Evolutionary conservation across 2,888 invertebrate genomes (phyloP), one percentile per base, ranked within the genome.

Genomic region (Cephalotes varians): DNA sequence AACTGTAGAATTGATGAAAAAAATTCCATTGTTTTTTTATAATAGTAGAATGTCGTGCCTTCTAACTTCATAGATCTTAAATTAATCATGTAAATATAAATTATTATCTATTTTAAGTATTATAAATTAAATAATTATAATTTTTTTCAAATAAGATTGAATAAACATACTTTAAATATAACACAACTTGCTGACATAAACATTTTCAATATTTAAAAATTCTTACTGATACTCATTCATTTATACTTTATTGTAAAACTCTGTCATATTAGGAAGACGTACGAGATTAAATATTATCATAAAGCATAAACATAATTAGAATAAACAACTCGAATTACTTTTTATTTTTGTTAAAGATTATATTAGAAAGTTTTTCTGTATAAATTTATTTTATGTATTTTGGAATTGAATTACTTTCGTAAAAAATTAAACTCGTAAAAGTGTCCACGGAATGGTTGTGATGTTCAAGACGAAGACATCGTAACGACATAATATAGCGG

Each of bases 381-480:
- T 10, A 18, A 18, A 56, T 28, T 56, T 44, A 12, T 54, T 25
- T 18, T 37, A 9, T 15, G 15, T 21, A 18, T 21, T 25, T n/a
- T n/a, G 6, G 15, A 56, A 71, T 21, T n/a, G 18, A 49, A 25
- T 56, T 60, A 31, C 6, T 31, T 44, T 25, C 3, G 12, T 47
- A 62, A 40, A 25, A 60, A 49, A 60, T 9, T 49, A n/a, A 47
- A 31, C n/a, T 44, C 64, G 6, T 25, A 64, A 31, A 74, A 25
- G 3, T n/a, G 25, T n/a, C 25, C 15, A 12, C 10, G 31, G 47
- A 67, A 67, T 21, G 21, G 3, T 49, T 44, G 64, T 18, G 44
- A 65, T 37, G n/a, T 37, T 31, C 37, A 31, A 64, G 47, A 49
- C 44, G 44, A 67, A 56, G 69, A 77, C 67, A 18, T 2, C 12